These are phyloP conservation scores for Piprites chloris DNA, from an alignment of 2,113 vertebrate genomes.

Conservation along the genomic window DNA sequence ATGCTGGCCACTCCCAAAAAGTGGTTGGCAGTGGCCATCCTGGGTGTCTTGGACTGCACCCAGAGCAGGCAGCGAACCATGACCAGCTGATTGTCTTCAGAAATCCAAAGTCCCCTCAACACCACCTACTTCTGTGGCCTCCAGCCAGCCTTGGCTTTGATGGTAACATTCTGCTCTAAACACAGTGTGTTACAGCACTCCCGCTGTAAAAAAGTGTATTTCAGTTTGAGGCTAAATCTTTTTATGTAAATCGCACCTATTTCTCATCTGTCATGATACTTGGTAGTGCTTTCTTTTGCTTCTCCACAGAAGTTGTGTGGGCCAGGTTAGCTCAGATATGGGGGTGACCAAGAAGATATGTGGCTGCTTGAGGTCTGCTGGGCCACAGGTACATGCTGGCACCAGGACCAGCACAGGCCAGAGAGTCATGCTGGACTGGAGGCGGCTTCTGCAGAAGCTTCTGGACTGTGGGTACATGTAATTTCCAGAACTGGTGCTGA, in stretches of 20 bases:
- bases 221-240: neutral
- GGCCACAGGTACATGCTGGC: too few species aligned
- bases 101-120: neutral
- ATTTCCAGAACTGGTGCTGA: neutral
- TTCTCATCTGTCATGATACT: neutral
- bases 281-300: neutral
- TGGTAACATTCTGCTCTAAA: rapidly evolving
- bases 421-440: rapidly evolving
- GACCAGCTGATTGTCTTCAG: neutral
- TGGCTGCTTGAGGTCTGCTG: neutral
- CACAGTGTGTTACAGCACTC: neutral
- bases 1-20: rapidly evolving
- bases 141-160: neutral
- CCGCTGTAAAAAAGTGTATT: rapidly evolving
- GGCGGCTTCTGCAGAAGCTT: neutral
- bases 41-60: neutral
- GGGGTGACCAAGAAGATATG: neutral
- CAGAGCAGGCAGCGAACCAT: neutral
- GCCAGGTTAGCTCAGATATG: neutral
- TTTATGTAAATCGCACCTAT: rapidly evolving
- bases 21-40: too few species aligned
- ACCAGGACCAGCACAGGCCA: rapidly evolving
- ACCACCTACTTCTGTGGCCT: neutral
- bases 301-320: too few species aligned
- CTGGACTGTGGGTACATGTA: neutral